These are phyloP conservation scores for Lordiphosa mommai DNA, from an alignment of 1,140 invertebrate species.

Conservation along the genomic window DNA sequence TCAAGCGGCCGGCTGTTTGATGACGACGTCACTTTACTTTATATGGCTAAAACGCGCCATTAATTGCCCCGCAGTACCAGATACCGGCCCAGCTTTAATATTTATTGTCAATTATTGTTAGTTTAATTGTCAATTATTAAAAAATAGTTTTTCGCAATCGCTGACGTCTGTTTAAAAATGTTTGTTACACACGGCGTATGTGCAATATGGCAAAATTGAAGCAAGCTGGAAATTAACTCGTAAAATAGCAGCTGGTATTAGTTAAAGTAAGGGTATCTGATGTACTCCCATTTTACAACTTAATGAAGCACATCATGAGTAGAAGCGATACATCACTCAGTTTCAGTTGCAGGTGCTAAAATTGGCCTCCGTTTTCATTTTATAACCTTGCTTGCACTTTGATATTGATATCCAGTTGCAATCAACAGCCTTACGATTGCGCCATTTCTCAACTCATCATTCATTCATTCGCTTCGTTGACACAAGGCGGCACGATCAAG, in stretches of 20 bases:
- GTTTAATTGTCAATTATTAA: conserved; percentile 77
- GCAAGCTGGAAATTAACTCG: too few relatives aligned
- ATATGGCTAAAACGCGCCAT: conserved; percentile 74
- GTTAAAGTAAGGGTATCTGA: too few relatives aligned
- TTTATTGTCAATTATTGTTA: conserved; percentile 76
- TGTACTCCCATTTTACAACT: too few relatives aligned
- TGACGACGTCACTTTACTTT: conserved; percentile 29
- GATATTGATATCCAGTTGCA: conserved; percentile 40
- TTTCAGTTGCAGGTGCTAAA: conserved; percentile 39
- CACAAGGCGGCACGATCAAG: conserved; percentile 14
- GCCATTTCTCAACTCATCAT: conserved; percentile 41
- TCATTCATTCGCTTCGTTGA: conserved; percentile 15
- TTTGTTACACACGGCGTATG: conserved; percentile 58
- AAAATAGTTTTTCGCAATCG: conserved; percentile 22
- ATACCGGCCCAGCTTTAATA: conserved; percentile 52
- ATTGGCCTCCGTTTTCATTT: conserved; percentile 17
- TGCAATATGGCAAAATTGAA: conserved; percentile 21
- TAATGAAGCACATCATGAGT: conserved; percentile 24
- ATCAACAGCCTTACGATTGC: conserved; percentile 43
- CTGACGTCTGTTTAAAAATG: background rate
- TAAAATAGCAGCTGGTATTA: too few relatives aligned
- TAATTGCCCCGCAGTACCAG: conserved; percentile 48
- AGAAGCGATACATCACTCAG: conserved; percentile 24
- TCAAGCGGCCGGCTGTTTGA: conserved; percentile 4
- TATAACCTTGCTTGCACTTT: conserved; percentile 20